Percentiles rank a stretch among this genome's conserved stretches.
Conservation (phyloP, 2,797 vertebrate species). For the Chanos chanos region DNA sequence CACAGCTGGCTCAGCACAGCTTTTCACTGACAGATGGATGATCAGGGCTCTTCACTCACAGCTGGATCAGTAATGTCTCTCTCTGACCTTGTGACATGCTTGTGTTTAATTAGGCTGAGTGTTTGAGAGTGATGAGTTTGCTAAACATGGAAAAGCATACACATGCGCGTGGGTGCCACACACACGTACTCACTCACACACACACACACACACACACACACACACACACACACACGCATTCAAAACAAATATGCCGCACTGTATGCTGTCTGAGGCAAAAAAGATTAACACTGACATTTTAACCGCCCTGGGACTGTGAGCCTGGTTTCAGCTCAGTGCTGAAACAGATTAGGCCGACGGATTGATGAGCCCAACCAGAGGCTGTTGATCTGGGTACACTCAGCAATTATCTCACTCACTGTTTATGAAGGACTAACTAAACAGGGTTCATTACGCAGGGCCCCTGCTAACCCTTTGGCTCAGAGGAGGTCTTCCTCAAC, state of each 20-base stretch:
- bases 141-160: too few species aligned
- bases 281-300: conserved; percentile 8
- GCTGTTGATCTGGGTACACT: neutral
- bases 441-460: too few species aligned
- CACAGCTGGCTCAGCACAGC: too few species aligned
- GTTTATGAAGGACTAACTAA: too few species aligned
- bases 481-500: neutral
- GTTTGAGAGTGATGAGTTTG: conserved; percentile 3
- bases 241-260: neutral
- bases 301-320: conserved; percentile 1
- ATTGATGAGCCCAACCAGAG: neutral
- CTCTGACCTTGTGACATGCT: neutral
- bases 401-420: conserved; percentile 4
- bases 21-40: too few species aligned
- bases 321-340: conserved; percentile 2
- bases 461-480: neutral
- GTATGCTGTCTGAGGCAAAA: neutral
- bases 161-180: conserved; percentile 3
- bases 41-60: too few species aligned
- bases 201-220: neutral
- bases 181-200: conserved; percentile 2
- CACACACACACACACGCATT: neutral
- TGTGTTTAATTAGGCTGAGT: neutral
- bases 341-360: conserved; percentile 5
- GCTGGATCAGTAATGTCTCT: too few species aligned